phyloP scores from a whole-genome alignment of 2,888 invertebrate species.

The Chloroclystis v-ata region DNA sequence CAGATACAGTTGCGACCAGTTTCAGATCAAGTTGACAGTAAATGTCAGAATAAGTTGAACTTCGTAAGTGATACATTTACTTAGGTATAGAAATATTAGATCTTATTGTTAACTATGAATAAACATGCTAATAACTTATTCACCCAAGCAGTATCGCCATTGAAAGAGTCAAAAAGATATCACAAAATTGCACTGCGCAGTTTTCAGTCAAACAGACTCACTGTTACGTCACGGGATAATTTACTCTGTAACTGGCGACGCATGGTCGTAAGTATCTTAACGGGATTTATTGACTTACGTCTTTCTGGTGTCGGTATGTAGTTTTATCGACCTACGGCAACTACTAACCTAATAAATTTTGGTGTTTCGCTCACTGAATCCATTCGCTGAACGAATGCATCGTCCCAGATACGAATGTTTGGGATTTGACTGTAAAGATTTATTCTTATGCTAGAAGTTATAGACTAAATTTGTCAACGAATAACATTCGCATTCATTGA shows the following conservation, averaged over 20 bases:
- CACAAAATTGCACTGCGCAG: conserved; percentile 77
- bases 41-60: conserved; percentile 12
- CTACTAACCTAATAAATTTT: conserved; percentile 79
- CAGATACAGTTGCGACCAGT: too few species aligned
- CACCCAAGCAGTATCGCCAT: conserved; percentile 57
- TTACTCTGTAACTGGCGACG: conserved; percentile 59
- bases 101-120: conserved; percentile 72
- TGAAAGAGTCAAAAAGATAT: conserved; percentile 77
- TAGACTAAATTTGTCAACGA: conserved; percentile 14
- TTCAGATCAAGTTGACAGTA: neutral
- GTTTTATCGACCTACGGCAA: conserved; percentile 78
- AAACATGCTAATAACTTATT: conserved; percentile 77
- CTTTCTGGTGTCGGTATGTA: conserved; percentile 54
- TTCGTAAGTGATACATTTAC: conserved; percentile 50
- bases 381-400: conserved; percentile 74
- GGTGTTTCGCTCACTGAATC: conserved; percentile 77
- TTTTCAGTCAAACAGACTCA: conserved; percentile 71
- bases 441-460: conserved; percentile 42
- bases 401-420: conserved; percentile 71
- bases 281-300: conserved; percentile 59
- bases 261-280: conserved; percentile 63
- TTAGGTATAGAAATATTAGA: too few species aligned
- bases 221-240: conserved; percentile 51
- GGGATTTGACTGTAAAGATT: conserved; percentile 61
- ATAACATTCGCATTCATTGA: too few species aligned